A percentile compares a stretch with the other conserved stretches of the same genome.
Evolutionary conservation across 2,888 invertebrate genomes (phyloP).

Genomic region (Oxycera nigricornis): DNA sequence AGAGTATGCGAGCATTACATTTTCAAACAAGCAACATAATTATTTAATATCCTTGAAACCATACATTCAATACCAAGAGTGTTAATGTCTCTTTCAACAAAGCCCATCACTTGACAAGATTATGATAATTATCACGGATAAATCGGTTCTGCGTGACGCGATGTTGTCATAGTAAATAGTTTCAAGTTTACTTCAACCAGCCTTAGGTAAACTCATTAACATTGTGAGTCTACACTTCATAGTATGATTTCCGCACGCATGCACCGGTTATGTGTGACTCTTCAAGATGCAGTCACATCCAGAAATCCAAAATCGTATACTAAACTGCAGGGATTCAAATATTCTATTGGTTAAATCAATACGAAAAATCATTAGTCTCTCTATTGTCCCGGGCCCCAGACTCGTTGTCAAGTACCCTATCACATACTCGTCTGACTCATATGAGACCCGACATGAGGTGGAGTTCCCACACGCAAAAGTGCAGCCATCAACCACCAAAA

Average conservation of each 20-base stretch:
- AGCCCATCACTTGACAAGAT: too few species aligned
- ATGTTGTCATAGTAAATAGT: not conserved
- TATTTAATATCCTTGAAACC: too few species aligned
- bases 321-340: not conserved
- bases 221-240: not conserved
- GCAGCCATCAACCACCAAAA: slow-evolving; percentile 12
- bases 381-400: not conserved
- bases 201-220: slow-evolving; percentile 22
- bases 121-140: not conserved
- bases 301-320: not conserved
- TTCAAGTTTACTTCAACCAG: not conserved
- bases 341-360: slow-evolving; percentile 19
- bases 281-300: slow-evolving; percentile 15
- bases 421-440: slow-evolving; percentile 22
- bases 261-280: not conserved
- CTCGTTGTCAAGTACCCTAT: not conserved
- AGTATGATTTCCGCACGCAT: not conserved
- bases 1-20: too few species aligned
- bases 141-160: not conserved
- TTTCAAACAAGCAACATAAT: too few species aligned
- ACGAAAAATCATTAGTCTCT: slow-evolving; percentile 23
- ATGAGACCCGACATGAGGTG: slow-evolving; percentile 18
- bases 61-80: too few species aligned
- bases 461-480: slow-evolving; percentile 23
- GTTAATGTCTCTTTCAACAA: too few species aligned